phyloP scores from a whole-genome alignment of 2,113 vertebrate species.

The Catharus minimus region DNA sequence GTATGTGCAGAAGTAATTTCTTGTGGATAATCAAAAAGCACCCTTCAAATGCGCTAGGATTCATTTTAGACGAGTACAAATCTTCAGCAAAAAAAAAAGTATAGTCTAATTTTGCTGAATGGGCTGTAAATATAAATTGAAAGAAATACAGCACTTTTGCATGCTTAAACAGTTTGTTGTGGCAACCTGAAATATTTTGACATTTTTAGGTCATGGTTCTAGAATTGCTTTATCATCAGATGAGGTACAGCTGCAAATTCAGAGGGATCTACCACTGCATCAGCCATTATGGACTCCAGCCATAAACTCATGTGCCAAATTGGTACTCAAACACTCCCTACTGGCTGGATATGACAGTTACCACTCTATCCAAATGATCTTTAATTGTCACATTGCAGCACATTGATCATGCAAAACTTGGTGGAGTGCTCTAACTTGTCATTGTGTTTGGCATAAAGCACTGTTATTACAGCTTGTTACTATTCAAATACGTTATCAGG shows the following conservation, averaged over 20 bases:
- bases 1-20: neutral
- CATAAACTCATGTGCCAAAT: neutral
- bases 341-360: neutral
- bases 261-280: neutral
- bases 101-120: neutral
- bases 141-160: neutral
- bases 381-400: neutral
- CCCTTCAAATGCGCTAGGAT: neutral
- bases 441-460: neutral
- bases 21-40: neutral
- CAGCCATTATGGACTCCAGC: neutral
- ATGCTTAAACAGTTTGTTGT: neutral
- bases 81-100: neutral
- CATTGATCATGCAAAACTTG: neutral
- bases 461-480: neutral
- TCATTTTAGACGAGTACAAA: neutral
- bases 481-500: neutral
- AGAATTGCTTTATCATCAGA: neutral
- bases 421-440: neutral
- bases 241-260: constrained; percentile 4
- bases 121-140: neutral
- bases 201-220: neutral
- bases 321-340: neutral
- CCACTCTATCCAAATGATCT: neutral
- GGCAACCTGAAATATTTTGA: neutral